These are phyloP conservation scores for Cryptoblepharus egeriae DNA, from an alignment of 2,797 vertebrate genomes.

Conservation along the genomic window DNA sequence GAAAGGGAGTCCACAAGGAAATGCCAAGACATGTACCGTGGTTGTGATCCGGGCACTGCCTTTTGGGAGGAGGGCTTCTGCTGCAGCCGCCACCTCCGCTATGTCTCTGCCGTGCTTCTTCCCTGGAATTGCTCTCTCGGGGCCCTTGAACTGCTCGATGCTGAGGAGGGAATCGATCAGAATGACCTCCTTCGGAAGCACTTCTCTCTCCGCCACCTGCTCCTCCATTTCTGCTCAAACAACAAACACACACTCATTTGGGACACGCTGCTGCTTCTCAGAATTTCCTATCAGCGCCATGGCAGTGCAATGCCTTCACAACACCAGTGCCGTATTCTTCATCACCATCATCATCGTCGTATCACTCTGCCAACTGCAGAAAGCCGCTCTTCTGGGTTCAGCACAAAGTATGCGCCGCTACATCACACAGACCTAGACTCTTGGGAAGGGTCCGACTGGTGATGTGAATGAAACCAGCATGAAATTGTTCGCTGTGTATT, in stretches of 20 bases:
- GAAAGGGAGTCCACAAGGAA: neutral
- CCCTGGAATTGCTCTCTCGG: slow-evolving; percentile 78
- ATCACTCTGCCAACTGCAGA: too few relatives aligned
- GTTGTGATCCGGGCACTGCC: slow-evolving; percentile 85
- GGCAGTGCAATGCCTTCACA: too few relatives aligned
- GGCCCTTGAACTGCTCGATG: slow-evolving; percentile 85
- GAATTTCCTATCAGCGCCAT: too few relatives aligned
- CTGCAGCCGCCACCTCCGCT: slow-evolving; percentile 88
- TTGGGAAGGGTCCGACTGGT: too few relatives aligned
- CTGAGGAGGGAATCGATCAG: slow-evolving; percentile 90
- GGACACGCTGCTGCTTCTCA: too few relatives aligned
- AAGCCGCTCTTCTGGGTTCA: too few relatives aligned
- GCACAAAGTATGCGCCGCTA: too few relatives aligned
- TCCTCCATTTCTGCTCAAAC: slow-evolving; percentile 79
- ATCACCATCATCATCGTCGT: too few relatives aligned
- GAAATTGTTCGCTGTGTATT: too few relatives aligned
- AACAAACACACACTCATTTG: neutral
- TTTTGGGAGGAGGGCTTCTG: slow-evolving; percentile 89
- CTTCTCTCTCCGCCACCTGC: slow-evolving; percentile 60
- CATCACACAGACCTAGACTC: too few relatives aligned
- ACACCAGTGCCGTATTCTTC: too few relatives aligned
- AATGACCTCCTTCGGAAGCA: slow-evolving; percentile 83
- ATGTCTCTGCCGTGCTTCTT: slow-evolving; percentile 87
- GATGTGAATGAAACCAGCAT: too few relatives aligned
- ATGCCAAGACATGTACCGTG: slow-evolving; percentile 58